Evolutionary conservation across 2,113 vertebrate genomes (phyloP).

Genomic region (Calidris pugnax): DNA sequence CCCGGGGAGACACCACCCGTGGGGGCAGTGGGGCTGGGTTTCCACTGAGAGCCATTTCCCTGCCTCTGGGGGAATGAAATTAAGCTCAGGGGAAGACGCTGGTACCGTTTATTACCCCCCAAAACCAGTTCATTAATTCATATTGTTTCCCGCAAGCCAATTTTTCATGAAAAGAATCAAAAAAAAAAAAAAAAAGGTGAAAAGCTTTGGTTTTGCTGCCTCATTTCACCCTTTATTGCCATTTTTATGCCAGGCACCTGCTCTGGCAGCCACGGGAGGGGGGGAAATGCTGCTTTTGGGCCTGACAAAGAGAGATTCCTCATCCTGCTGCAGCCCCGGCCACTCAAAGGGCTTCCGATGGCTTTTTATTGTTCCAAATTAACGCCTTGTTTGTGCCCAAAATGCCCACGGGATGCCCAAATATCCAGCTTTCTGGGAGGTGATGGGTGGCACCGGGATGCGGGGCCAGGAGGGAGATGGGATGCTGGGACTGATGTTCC

Average conservation of each 20-base stretch:
- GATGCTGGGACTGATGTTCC: accelerated
- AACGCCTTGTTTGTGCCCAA: too few relatives aligned
- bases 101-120: background rate
- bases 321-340: background rate
- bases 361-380: background rate
- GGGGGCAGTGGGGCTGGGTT: background rate
- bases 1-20: accelerated
- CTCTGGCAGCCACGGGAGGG: background rate
- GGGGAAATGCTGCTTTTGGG: accelerated
- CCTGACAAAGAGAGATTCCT: background rate
- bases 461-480: accelerated
- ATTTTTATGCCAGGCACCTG: background rate
- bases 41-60: background rate
- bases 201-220: accelerated
- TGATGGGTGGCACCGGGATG: accelerated
- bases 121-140: background rate
- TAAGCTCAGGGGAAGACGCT: background rate
- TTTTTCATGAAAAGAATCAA: background rate
- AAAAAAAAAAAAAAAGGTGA: background rate
- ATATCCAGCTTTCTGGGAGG: background rate
- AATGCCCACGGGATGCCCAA: accelerated
- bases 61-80: background rate
- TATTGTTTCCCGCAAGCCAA: background rate
- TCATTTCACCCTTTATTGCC: background rate
- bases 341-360: accelerated